Conservation (phyloP, 2,888 invertebrate genomes). For the Hypsopygia costalis region DNA sequence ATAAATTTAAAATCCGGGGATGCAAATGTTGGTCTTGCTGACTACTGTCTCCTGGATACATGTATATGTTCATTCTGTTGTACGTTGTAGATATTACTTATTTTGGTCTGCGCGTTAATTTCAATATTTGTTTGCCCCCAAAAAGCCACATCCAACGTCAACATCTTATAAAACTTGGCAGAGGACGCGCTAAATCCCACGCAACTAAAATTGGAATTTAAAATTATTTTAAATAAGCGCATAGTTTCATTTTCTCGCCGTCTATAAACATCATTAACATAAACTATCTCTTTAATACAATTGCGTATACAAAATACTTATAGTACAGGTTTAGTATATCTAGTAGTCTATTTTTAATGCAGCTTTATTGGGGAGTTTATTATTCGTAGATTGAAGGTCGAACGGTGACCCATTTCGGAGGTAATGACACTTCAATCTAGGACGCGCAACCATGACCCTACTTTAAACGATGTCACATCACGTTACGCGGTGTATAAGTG, state of each 20-base stretch:
- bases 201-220: constrained; percentile 7
- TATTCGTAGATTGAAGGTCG: constrained; percentile 27
- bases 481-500: no score
- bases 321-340: no score
- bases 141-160: constrained; percentile 16
- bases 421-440: constrained; percentile 30
- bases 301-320: no score
- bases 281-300: no score
- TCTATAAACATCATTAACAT: not conserved
- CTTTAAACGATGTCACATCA: constrained; percentile 4
- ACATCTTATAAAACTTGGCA: constrained; percentile 20
- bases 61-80: no score
- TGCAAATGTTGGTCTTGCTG: no score
- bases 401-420: constrained; percentile 34
- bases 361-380: no score
- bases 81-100: no score
- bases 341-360: no score
- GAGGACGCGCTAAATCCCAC: constrained; percentile 10
- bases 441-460: constrained; percentile 35
- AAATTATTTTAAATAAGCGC: not conserved
- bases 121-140: constrained; percentile 15
- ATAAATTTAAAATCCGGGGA: no score
- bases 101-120: constrained; percentile 15
- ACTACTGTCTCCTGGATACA: no score
- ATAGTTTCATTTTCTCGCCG: not conserved